A percentile compares a stretch with the other conserved stretches of the same genome.
phyloP scores from a whole-genome alignment of 2,113 vertebrate species.

The Kryptolebias marmoratus region DNA sequence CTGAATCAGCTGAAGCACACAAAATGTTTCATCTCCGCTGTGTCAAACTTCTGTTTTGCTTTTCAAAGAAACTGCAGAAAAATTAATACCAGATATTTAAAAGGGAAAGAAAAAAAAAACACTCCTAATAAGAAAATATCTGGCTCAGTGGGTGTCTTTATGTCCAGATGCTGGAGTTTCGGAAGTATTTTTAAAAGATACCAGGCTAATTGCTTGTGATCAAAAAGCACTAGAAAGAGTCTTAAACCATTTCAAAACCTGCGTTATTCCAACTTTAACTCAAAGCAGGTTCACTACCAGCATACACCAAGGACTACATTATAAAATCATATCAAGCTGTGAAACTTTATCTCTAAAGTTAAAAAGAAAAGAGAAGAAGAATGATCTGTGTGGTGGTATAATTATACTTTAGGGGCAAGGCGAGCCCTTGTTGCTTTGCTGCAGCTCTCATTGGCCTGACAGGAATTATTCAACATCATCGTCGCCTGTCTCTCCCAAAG shows the following conservation, averaged over 20 bases:
- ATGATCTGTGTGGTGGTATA: conserved; percentile 39
- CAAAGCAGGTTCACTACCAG: neutral
- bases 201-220: conserved; percentile 34
- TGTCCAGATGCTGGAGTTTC: conserved; percentile 21
- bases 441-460: conserved; percentile 16
- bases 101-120: too few species aligned
- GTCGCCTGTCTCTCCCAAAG: conserved; percentile 18
- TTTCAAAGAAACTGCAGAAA: too few species aligned
- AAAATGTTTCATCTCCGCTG: too few species aligned
- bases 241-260: neutral
- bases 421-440: neutral
- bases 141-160: neutral
- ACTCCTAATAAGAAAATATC: conserved; percentile 4
- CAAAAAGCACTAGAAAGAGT: neutral
- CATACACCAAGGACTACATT: neutral
- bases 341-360: conserved; percentile 19
- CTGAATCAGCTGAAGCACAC: too few species aligned
- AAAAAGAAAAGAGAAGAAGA: conserved; percentile 19
- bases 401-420: conserved; percentile 34
- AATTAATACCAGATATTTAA: too few species aligned
- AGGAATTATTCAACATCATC: conserved; percentile 3
- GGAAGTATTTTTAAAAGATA: conserved; percentile 31
- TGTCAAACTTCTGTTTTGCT: too few species aligned
- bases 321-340: neutral
- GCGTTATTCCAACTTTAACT: conserved; percentile 5